A percentile compares a stretch with the other conserved stretches of the same genome.
Conservation (phyloP, 2,797 vertebrate species). For the Semotilus atromaculatus region DNA sequence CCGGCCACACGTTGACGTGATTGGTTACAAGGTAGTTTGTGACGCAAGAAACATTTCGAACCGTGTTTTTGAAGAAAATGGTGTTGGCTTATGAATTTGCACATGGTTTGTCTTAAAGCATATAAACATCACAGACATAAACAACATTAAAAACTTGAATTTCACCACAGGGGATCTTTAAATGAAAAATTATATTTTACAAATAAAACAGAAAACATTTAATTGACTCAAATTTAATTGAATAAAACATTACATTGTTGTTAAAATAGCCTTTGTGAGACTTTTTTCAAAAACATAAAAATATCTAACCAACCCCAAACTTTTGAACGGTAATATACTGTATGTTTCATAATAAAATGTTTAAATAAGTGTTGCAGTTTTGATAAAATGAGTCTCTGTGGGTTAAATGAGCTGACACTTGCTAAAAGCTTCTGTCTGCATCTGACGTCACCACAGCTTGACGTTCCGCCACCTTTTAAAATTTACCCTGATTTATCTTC, state of each 20-base stretch:
- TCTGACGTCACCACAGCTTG: conserved; percentile 15
- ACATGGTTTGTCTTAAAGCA: no score
- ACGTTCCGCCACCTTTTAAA: background rate
- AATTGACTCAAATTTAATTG: no score
- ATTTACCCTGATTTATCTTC: conserved; percentile 44
- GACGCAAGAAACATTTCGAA: no score
- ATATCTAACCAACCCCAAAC: background rate
- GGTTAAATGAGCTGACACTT: background rate
- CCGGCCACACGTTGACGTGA: no score
- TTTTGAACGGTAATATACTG: background rate
- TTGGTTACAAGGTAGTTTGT: no score
- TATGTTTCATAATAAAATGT: background rate
- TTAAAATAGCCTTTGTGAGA: background rate
- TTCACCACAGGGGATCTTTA: no score
- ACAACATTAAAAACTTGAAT: no score
- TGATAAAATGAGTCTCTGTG: background rate
- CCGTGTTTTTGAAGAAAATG: no score
- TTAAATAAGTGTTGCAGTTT: background rate
- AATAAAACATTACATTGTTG: no score
- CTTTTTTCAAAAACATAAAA: background rate
- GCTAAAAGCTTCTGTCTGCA: background rate
- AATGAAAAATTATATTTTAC: background rate
- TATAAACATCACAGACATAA: no score
- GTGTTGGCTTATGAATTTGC: no score
- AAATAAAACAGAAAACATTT: background rate